Conservation (phyloP, 2,113 vertebrate species). For the Oryzias woworae region DNA sequence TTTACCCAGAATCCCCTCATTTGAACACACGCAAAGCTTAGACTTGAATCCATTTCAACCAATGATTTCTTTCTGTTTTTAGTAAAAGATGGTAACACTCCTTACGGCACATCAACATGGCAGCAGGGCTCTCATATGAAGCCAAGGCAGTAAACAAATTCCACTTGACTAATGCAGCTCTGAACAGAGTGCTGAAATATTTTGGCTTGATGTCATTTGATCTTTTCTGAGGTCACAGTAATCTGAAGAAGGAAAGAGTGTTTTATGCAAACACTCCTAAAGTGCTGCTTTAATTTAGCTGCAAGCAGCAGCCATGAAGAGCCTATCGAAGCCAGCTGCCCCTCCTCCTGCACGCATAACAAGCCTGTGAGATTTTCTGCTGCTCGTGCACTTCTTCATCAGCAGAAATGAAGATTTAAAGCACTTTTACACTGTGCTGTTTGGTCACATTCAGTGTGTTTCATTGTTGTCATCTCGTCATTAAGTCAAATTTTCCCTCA, state of each 20-base stretch:
- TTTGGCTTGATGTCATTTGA: not conserved
- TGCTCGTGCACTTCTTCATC: not conserved
- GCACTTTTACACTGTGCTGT: too few relatives aligned
- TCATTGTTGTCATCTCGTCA: too few relatives aligned
- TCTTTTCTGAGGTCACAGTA: not conserved
- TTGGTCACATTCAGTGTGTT: too few relatives aligned
- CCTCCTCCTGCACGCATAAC: not conserved
- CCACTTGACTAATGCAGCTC: not conserved
- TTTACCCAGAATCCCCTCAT: not conserved
- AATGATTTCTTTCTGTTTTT: too few relatives aligned
- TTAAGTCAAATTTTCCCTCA: too few relatives aligned
- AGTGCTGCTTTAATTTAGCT: not conserved
- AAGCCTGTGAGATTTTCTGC: not conserved
- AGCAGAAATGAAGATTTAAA: not conserved
- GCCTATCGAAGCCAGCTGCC: not conserved
- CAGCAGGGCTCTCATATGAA: too few relatives aligned
- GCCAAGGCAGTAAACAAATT: too few relatives aligned
- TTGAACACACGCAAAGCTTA: not conserved
- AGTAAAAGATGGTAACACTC: too few relatives aligned
- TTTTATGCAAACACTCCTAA: not conserved
- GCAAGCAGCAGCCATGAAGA: not conserved
- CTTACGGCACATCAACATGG: too few relatives aligned
- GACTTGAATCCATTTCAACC: too few relatives aligned
- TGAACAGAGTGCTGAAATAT: not conserved
- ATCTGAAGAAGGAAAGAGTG: not conserved